Evolutionary conservation across 2,797 vertebrate species (phyloP), one percentile per base, ranked within the genome.

Genomic region (Tapirus indicus): DNA sequence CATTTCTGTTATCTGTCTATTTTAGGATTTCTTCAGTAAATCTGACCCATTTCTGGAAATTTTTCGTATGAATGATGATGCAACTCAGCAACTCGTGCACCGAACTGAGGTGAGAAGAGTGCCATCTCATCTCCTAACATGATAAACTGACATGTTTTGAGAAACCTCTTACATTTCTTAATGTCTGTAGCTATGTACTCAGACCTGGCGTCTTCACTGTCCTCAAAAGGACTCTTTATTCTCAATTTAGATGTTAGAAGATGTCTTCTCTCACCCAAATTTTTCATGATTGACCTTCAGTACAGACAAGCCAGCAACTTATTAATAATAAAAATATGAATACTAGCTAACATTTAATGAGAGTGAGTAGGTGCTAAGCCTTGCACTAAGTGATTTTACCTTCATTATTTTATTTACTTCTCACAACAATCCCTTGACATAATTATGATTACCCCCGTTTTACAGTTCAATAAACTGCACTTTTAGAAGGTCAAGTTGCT

Each of bases 1-100:
- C 96, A 95, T 68, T 97, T 88, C 23, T 88, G 4, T 93, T 83
- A 71, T 98, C 0, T 86, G 91, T 98, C 96, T 94, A 66, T 98
- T 99, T 98, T 98, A 99, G 99, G 99, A 99, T 99, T 99, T 99
- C 99, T 99, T 99, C 99, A 99, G 99, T 98, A 99, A 99, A 98
- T 99, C 99, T 25, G 99, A 99, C 98, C 99, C 99, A 60, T 99
- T 99, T 98, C 99, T 99, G 98, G 99, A 99, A 99, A 99, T 99
- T 97, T 99, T 99, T 97, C 99, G 99, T 96, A 99, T 99, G 99
- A 99, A 99, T 49, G 99, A 99, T 93, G 99, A 99, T 25, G 99
- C 99, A 52, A 99, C 99, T 3, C 99, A 99, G 93, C 99, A 99
- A 41, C 99, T 99, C 2, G 99, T 99, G 66, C 99, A 99, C 98